These are phyloP conservation scores for Melanotaenia nigrans DNA, from an alignment of 2,797 vertebrate genomes.

Conservation along the genomic window DNA sequence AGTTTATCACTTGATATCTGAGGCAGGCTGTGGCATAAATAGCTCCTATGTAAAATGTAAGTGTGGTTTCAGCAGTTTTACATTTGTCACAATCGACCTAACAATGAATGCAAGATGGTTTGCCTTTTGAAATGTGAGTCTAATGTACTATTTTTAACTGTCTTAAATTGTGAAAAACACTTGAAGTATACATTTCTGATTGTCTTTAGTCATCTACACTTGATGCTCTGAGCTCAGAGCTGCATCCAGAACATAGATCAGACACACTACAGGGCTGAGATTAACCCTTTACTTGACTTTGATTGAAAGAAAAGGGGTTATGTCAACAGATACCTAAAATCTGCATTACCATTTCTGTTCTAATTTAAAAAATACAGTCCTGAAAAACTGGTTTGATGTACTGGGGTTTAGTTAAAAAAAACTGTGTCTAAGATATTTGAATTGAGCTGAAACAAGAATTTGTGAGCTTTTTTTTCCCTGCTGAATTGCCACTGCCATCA, in stretches of 20 bases:
- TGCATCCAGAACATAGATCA: background rate
- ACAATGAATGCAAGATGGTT: background rate
- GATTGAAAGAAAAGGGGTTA: background rate
- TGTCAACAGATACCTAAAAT: background rate
- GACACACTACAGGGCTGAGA: background rate
- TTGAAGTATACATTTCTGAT: background rate
- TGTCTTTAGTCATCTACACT: background rate
- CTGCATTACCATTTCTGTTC: background rate
- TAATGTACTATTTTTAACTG: background rate
- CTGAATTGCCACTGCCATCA: background rate
- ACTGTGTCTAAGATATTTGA: background rate
- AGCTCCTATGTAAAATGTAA: background rate
- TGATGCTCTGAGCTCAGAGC: background rate
- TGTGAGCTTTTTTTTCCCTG: background rate
- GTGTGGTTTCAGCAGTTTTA: background rate
- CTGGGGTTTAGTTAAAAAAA: background rate
- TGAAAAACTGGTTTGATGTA: background rate
- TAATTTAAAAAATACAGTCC: background rate
- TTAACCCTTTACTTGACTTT: background rate
- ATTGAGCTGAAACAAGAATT: background rate
- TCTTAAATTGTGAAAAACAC: background rate
- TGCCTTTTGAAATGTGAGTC: background rate
- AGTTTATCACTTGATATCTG: background rate
- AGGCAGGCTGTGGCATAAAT: background rate
- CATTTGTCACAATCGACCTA: background rate